These are phyloP conservation scores for Colistium nudipinnis DNA, from an alignment of 2,113 vertebrate species.

Conservation along the genomic window DNA sequence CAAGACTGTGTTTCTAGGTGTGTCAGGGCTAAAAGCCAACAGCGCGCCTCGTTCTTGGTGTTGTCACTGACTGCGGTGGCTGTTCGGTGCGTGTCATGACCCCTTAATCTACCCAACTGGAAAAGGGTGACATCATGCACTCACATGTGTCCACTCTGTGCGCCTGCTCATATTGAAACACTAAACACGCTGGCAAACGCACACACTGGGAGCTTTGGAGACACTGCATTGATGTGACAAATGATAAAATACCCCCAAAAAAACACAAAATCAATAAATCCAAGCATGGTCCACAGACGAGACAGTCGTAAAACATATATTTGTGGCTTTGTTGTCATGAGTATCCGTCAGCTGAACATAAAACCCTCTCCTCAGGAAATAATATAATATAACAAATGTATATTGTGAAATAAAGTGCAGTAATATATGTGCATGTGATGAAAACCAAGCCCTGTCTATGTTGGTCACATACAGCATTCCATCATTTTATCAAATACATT, in stretches of 20 bases:
- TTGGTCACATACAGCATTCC: no score
- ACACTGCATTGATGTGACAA: neutral
- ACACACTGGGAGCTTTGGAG: neutral
- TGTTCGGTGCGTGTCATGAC: slow-evolving; percentile 51
- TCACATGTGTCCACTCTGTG: neutral
- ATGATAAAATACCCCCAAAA: neutral
- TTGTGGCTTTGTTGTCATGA: neutral
- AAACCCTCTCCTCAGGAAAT: neutral
- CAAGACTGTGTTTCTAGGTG: slow-evolving; percentile 5
- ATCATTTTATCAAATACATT: neutral
- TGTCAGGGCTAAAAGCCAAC: slow-evolving; percentile 19
- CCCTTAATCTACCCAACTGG: slow-evolving; percentile 59
- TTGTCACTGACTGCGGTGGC: slow-evolving; percentile 23
- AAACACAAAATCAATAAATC: neutral
- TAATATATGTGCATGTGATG: no score
- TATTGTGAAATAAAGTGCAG: neutral
- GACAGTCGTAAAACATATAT: neutral
- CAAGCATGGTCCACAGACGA: neutral
- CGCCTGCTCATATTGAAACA: slow-evolving; percentile 1
- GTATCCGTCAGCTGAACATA: neutral
- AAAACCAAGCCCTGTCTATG: no score
- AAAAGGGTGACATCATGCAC: slow-evolving; percentile 63
- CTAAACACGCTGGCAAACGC: neutral
- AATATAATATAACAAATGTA: neutral
- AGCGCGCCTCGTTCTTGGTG: slow-evolving; percentile 19